Evolutionary conservation across 2,797 vertebrate species (phyloP).

Genomic region (Caiman crocodilus): DNA sequence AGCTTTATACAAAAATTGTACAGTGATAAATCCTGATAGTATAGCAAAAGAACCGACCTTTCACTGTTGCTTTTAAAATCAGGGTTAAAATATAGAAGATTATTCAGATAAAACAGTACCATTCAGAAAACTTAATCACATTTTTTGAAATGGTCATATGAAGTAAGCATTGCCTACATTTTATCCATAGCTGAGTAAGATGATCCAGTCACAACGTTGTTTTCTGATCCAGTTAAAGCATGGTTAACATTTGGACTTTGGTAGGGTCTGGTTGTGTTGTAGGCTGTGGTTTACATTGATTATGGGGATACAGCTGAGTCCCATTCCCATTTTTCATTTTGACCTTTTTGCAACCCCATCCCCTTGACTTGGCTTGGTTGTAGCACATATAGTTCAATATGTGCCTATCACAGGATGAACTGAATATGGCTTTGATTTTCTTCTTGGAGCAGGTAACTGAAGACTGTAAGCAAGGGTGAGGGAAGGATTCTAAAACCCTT

Average conservation of each 20-base stretch:
- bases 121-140: background rate
- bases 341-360: accelerated
- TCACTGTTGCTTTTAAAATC: background rate
- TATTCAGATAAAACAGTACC: background rate
- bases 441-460: background rate
- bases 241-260: accelerated
- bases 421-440: background rate
- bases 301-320: background rate
- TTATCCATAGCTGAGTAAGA: background rate
- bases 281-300: background rate
- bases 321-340: accelerated
- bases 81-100: background rate
- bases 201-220: accelerated
- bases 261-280: background rate
- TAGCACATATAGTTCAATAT: background rate
- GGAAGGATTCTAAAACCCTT: background rate
- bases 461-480: background rate
- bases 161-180: no score
- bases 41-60: background rate
- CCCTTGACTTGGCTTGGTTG: background rate
- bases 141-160: background rate
- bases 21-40: background rate
- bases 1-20: background rate
- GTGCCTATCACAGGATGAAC: background rate
- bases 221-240: background rate